These are phyloP conservation scores for Myotis yumanensis DNA, from an alignment of 2,113 vertebrate genomes.

Conservation along the genomic window DNA sequence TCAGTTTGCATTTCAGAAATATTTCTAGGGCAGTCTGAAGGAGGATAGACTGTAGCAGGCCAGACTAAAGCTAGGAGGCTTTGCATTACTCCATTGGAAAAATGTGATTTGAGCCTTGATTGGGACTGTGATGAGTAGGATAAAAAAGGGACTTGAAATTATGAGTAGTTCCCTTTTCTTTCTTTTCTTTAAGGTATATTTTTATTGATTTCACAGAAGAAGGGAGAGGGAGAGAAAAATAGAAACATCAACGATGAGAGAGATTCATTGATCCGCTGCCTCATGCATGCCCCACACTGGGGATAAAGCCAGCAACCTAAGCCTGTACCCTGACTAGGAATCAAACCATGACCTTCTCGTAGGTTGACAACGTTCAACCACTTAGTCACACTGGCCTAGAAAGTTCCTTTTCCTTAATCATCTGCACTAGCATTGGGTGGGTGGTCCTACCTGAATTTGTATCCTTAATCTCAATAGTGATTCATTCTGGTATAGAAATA, in stretches of 20 bases:
- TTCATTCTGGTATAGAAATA: not conserved
- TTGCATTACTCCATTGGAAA: not conserved
- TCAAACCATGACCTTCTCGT: too few species aligned
- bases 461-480: not conserved
- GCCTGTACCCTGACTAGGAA: too few species aligned
- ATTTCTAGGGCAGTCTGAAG: not conserved
- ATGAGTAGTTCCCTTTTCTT: not conserved
- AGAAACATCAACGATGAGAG: too few species aligned
- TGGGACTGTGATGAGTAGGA: not conserved
- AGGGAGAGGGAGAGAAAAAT: too few species aligned
- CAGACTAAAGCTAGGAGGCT: not conserved
- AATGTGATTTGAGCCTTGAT: fast-evolving
- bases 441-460: not conserved
- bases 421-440: not conserved
- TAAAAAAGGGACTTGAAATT: not conserved
- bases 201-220: too few species aligned
- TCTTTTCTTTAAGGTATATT: not conserved
- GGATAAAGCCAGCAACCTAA: too few species aligned
- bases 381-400: not conserved
- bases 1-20: not conserved
- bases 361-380: not conserved
- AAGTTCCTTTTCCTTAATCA: not conserved
- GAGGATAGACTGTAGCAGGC: not conserved
- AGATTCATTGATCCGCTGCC: too few species aligned
- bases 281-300: too few species aligned